Base-by-base conservation (phyloP, 2,888 invertebrate species). In the Sphaeridia pumilis region DNA sequence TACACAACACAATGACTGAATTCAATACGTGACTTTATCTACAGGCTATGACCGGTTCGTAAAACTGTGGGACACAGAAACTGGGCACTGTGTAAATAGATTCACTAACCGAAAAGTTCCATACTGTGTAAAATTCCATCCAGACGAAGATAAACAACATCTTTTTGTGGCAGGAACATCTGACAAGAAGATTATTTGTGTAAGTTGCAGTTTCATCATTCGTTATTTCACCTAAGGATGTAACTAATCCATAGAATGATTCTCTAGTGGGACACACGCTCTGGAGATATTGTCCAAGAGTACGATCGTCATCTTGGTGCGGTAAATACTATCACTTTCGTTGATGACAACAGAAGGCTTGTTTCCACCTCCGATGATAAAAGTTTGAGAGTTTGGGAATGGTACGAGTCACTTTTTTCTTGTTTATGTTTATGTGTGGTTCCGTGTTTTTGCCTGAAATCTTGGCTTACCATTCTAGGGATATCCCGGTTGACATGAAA, bases 321-420 rank as follows among this genome's bases (percentile, higher is more conserved):
- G 2, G 97, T 99, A 1, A 99, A 99, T 71, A 85, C 93, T 0
- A 95, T 99, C 66, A 98, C 98, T 0, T 99, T 99, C 73, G 95
- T 99, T 1, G 98, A 99, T 71, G 93, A 95, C 68, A 97, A 97
- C 74, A 75, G 97, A 25, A 74, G 98, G 65, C 98, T 99, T 73
- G 95, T 97, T 3, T 93, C 97, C 17, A 97, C 98, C 0, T 97
- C 97, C 0, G 98, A 99, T 70, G 98, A 99, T 71, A 99, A 99
- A 74, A 94, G 93, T 69, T 76, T 99, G 64, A 76, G 98, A 48
- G 94, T 99, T 45, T 99, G 98, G 98, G 98, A 99, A 76, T 98
- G 98, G 97, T 84, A 68, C 70, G 76, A 7, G 24, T 17, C 17
- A 14, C 5, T 27, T 7, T 45, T 3, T 27, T 27, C 21, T 45